Conservation (phyloP, 35 echinoderm and acorn worm genomes). For the Apostichopus californicus region DNA sequence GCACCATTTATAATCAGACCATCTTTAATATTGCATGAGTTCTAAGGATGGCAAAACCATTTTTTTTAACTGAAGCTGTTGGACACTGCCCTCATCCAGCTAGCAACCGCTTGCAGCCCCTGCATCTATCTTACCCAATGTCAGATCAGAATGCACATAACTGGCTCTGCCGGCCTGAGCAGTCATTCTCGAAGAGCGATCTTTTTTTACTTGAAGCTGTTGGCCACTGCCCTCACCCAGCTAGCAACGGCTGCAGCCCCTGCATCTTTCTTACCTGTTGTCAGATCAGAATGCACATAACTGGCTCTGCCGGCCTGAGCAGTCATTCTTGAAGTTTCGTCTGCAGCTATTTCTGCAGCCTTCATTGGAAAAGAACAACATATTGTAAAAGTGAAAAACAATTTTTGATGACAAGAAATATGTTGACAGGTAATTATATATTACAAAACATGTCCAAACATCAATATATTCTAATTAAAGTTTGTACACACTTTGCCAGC, state of each 20-base stretch:
- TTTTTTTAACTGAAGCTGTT: not conserved
- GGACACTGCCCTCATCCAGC: conserved; percentile 71
- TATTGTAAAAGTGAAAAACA: not conserved
- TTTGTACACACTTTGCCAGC: too few species aligned
- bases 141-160: conserved; percentile 71
- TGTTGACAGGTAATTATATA: not conserved
- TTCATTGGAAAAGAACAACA: not conserved
- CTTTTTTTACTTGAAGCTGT: not conserved
- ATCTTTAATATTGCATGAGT: too few species aligned
- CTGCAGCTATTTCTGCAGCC: conserved; percentile 65
- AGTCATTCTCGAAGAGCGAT: conserved; percentile 44
- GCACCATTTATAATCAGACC: too few species aligned
- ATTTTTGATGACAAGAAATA: not conserved
- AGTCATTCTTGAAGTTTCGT: conserved; percentile 64
- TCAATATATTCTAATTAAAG: not conserved
- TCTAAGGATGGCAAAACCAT: too few species aligned
- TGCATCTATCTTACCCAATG: conserved; percentile 58
- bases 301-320: conserved; percentile 83
- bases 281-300: conserved; percentile 72
- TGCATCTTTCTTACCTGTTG: conserved; percentile 62
- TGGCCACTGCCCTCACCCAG: conserved; percentile 70
- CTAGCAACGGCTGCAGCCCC: conserved; percentile 76
- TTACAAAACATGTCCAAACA: not conserved
- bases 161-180: conserved; percentile 83
- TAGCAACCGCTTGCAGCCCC: conserved; percentile 69